Base-by-base conservation (phyloP, 2,888 invertebrate species). In the Megamerina dolium region DNA sequence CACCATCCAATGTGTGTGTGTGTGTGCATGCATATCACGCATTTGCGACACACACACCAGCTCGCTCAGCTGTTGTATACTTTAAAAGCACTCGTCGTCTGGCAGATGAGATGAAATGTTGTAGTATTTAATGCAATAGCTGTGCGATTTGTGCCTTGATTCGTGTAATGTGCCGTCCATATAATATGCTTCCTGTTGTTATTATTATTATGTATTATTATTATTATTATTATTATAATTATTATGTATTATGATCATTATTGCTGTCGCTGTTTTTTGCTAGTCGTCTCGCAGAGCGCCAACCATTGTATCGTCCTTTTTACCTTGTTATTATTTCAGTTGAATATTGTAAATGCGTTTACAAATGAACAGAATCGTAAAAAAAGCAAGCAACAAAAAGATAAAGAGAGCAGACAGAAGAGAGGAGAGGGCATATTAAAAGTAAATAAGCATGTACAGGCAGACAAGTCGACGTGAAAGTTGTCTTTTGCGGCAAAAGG, bases 391-490 rank as follows among this genome's bases (percentile, higher is more conserved):
- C n/a, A 17, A 8, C n/a, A 19, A 13, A 12, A n/a, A 17, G 33
- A 9, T 18, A 9, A 14, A n/a, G 33, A 16, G 33, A 10, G 17
- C 17, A 33, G 18, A n/a, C 18, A 18, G n/a, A 33, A 10, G 17
- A 12, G 5, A 8, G n/a, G 20, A 43, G 37, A 23, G 45, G 43
- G 37, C 30, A 38, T 17, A 43, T 34, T 36, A 57, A 58, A 59
- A 57, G 57, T 54, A 20, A 59, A n/a, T n/a, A n/a, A n/a, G n/a
- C n/a, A n/a, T n/a, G n/a, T n/a, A n/a, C n/a, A n/a, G n/a, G n/a
- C n/a, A n/a, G n/a, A n/a, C n/a, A n/a, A n/a, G n/a, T n/a, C n/a
- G n/a, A n/a, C n/a, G n/a, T n/a, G n/a, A n/a, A n/a, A n/a, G n/a
- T n/a, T n/a, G n/a, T n/a, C n/a, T n/a, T n/a, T n/a, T n/a, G n/a